A percentile compares a stretch with the other conserved stretches of the same genome.
These are phyloP conservation scores for Stenopsyche tienmushanensis DNA, from an alignment of 1,140 invertebrate species.

Conservation along the genomic window DNA sequence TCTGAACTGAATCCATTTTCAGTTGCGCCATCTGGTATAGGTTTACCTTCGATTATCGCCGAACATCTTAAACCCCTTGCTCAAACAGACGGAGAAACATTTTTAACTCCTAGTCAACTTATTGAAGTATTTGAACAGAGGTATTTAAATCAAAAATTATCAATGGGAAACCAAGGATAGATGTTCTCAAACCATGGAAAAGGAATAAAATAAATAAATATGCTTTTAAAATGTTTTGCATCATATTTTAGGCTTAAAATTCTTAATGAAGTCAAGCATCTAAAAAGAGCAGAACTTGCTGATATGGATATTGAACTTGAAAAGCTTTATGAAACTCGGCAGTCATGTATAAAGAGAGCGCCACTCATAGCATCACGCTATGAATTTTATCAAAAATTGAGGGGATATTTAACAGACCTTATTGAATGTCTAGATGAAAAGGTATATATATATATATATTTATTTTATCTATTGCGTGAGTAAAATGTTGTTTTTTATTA, in stretches of 20 bases:
- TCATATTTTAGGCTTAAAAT: slow-evolving; percentile 37
- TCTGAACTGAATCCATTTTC: slow-evolving; percentile 50
- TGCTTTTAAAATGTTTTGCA: not conserved
- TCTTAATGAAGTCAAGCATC: slow-evolving; percentile 61
- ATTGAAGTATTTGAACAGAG: slow-evolving; percentile 25
- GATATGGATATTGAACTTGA: slow-evolving; percentile 59
- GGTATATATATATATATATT: slow-evolving; percentile 51
- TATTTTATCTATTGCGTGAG: not conserved
- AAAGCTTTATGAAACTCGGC: slow-evolving; percentile 62
- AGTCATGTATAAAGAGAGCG: slow-evolving; percentile 61
- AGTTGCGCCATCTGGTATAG: slow-evolving; percentile 42
- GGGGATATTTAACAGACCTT: slow-evolving; percentile 94
- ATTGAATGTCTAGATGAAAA: slow-evolving; percentile 95
- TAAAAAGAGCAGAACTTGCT: slow-evolving; percentile 56
- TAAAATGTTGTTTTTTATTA: slow-evolving; percentile 16
- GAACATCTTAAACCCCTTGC: slow-evolving; percentile 45
- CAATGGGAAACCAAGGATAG: too few species aligned
- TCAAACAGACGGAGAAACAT: slow-evolving; percentile 11
- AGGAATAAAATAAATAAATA: too few species aligned
- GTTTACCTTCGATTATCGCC: slow-evolving; percentile 37
- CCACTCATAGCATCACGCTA: slow-evolving; percentile 75
- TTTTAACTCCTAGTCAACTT: slow-evolving; percentile 43
- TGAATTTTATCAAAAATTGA: slow-evolving; percentile 92
- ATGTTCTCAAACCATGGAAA: too few species aligned
- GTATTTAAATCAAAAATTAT: not conserved